Percentiles rank a stretch among this genome's conserved stretches.
Conservation (phyloP, 2,888 invertebrate species). For the Liposcelis brunnea region DNA sequence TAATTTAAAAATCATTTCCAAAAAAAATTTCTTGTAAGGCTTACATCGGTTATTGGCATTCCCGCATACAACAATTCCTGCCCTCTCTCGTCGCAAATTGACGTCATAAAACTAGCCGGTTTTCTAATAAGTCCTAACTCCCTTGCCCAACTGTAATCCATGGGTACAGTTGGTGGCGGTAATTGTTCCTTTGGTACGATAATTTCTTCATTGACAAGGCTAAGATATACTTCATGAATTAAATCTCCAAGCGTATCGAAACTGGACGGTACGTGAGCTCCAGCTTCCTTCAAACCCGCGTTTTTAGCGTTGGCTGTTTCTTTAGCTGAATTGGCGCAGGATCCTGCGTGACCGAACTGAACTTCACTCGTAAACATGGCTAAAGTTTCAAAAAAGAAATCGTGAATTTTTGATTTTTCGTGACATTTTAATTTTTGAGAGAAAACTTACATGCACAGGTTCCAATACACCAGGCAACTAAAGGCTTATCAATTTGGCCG, state of each 20-base stretch:
- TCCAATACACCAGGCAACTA: conserved; percentile 98
- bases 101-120: conserved; percentile 98
- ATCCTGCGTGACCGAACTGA: conserved; percentile 98
- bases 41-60: conserved; percentile 48
- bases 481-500: conserved; percentile 71
- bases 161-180: conserved; percentile 98
- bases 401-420: neutral
- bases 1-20: neutral
- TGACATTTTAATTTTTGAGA: neutral
- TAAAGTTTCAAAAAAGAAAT: conserved; percentile 23
- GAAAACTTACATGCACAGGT: conserved; percentile 49
- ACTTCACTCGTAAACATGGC: conserved; percentile 76
- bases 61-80: conserved; percentile 95
- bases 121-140: conserved; percentile 96
- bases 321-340: conserved; percentile 82
- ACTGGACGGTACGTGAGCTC: conserved; percentile 79
- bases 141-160: conserved; percentile 98
- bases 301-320: conserved; percentile 95
- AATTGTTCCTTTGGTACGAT: conserved; percentile 80
- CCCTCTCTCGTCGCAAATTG: conserved; percentile 97
- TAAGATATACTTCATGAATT: conserved; percentile 53
- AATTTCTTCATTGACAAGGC: conserved; percentile 61
- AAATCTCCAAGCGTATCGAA: conserved; percentile 74
- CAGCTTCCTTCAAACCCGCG: conserved; percentile 57
- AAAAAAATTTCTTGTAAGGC: conserved; percentile 13